These are phyloP conservation scores for Vannuccia rotundouncinata DNA, from an alignment of 2,888 invertebrate species.

Conservation along the genomic window DNA sequence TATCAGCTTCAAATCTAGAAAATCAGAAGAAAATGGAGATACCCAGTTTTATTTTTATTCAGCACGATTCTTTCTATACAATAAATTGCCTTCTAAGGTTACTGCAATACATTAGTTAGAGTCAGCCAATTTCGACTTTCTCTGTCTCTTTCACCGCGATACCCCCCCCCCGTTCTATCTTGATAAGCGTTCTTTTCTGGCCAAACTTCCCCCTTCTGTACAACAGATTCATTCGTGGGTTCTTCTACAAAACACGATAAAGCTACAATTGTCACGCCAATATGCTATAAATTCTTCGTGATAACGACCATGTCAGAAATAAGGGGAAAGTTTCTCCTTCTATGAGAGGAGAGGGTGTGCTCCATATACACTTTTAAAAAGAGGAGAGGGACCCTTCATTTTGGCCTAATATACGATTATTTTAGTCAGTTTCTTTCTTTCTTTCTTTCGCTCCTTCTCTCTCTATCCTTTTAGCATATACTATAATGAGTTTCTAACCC, in stretches of 20 bases:
- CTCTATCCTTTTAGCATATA: no score
- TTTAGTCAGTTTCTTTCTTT: no score
- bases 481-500: no score
- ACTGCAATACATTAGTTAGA: not conserved
- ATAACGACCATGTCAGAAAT: conserved; percentile 16
- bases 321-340: no score
- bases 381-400: no score
- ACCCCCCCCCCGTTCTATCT: not conserved
- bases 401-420: no score
- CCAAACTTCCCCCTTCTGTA: not conserved
- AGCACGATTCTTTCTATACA: not conserved
- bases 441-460: no score
- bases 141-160: not conserved
- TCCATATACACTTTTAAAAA: no score
- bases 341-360: no score
- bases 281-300: conserved; percentile 10
- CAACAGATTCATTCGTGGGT: not conserved
- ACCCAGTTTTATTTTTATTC: not conserved
- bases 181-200: conserved; percentile 5
- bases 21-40: not conserved
- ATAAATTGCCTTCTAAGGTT: not conserved
- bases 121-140: not conserved
- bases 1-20: not conserved
- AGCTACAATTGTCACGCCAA: conserved; percentile 23
- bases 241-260: conserved; percentile 15